A percentile compares a stretch with the other conserved stretches of the same genome.
These are phyloP conservation scores for Dolichomitus sp. DNA, from an alignment of 2,888 invertebrate species.

Conservation along the genomic window DNA sequence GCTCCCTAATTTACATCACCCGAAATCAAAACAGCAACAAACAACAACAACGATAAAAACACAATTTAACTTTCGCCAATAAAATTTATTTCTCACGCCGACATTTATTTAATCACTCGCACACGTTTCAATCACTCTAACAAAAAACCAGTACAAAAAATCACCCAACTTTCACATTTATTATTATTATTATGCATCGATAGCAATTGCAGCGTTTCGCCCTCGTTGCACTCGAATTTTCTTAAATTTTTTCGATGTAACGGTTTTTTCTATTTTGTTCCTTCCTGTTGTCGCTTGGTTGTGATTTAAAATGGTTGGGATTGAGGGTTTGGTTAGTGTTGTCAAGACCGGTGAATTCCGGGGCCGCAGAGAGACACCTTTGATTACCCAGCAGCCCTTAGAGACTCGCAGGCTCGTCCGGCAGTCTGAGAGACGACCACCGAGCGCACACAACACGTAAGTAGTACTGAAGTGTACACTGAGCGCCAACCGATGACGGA, in stretches of 20 bases:
- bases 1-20: not conserved
- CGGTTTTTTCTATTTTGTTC: not conserved
- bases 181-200: not conserved
- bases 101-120: not conserved
- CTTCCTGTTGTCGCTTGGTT: not conserved
- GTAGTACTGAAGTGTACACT: not conserved
- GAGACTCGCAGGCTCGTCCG: slow-evolving; percentile 45
- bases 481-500: slow-evolving; percentile 71
- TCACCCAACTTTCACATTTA: not conserved
- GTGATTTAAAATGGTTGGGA: not conserved
- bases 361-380: not conserved
- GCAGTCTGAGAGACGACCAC: slow-evolving; percentile 45
- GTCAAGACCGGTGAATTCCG: not conserved
- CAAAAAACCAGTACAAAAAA: not conserved
- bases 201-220: not conserved
- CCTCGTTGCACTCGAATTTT: not conserved
- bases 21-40: not conserved
- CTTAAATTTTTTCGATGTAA: not conserved
- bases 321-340: not conserved
- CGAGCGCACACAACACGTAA: slow-evolving; percentile 47
- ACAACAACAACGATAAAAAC: not conserved
- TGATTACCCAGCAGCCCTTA: slow-evolving; percentile 3
- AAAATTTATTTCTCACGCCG: not conserved
- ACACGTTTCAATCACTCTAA: not conserved
- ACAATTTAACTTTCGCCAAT: not conserved